Evolutionary conservation across 2,888 invertebrate genomes (phyloP).

Genomic region (Anthrax anthrax): DNA sequence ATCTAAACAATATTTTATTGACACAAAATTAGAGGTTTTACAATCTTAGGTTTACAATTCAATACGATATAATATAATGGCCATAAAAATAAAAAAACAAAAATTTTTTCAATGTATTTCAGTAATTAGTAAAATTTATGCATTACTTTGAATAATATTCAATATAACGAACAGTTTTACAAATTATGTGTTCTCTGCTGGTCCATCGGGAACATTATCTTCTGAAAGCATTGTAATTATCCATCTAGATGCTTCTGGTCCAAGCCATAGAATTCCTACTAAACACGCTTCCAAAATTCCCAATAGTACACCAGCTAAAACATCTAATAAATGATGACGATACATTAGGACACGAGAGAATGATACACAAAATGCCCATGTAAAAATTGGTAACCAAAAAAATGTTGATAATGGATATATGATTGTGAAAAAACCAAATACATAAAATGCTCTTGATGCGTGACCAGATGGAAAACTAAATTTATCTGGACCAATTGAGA

Average conservation of each 20-base stretch:
- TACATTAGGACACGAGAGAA: slow-evolving; percentile 68
- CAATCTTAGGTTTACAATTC: too few relatives aligned
- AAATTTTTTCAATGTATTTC: too few relatives aligned
- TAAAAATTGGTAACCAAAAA: slow-evolving; percentile 46
- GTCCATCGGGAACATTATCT: slow-evolving; percentile 20
- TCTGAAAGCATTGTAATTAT: slow-evolving; percentile 21
- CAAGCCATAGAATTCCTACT: slow-evolving; percentile 52
- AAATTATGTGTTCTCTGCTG: slow-evolving; percentile 3
- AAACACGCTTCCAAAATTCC: slow-evolving; percentile 58
- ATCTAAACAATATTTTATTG: too few relatives aligned
- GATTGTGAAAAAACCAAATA: slow-evolving; percentile 56
- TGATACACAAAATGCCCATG: slow-evolving; percentile 62
- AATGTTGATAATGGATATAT: slow-evolving; percentile 47
- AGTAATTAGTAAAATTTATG: too few relatives aligned
- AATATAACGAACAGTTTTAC: too few relatives aligned
- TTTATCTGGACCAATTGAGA: slow-evolving; percentile 69
- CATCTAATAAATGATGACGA: slow-evolving; percentile 78
- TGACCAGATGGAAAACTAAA: slow-evolving; percentile 92
- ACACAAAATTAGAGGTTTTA: too few relatives aligned
- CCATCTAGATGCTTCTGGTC: slow-evolving; percentile 40
- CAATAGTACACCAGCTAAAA: slow-evolving; percentile 56
- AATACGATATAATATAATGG: too few relatives aligned
- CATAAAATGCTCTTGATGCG: slow-evolving; percentile 65
- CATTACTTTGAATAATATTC: too few relatives aligned
- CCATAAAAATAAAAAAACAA: too few relatives aligned